phyloP scores from a whole-genome alignment of 2,113 vertebrate species.

The Podocnemis expansa region DNA sequence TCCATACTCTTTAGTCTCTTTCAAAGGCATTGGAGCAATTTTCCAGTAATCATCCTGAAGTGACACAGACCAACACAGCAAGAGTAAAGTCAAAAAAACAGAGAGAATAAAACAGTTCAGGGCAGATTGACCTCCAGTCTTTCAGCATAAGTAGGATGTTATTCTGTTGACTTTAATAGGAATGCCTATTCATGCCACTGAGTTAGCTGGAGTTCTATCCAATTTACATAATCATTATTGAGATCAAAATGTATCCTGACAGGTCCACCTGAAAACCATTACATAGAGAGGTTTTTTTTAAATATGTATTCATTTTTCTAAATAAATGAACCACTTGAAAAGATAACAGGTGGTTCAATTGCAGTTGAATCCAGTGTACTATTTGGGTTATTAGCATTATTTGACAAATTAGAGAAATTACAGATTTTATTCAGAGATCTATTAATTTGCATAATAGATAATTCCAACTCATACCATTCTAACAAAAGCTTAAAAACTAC shows the following conservation, averaged over 20 bases:
- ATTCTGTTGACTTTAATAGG: slow-evolving; percentile 63
- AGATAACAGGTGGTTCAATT: background rate
- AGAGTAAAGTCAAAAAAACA: slow-evolving; percentile 58
- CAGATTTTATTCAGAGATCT: background rate
- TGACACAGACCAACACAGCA: slow-evolving; percentile 6
- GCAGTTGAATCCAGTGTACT: background rate
- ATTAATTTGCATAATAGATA: background rate
- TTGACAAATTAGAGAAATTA: background rate
- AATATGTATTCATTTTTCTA: background rate
- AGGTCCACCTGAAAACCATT: background rate
- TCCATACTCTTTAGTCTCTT: background rate
- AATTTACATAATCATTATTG: background rate
- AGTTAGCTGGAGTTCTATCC: slow-evolving; percentile 19
- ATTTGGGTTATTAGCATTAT: background rate
- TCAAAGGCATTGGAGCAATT: background rate
- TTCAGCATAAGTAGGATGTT: slow-evolving; percentile 55
- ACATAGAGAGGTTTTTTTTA: slow-evolving; percentile 12
- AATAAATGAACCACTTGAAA: slow-evolving; percentile 35
- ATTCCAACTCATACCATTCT: background rate
- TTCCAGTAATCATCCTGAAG: slow-evolving; percentile 16
- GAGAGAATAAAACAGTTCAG: slow-evolving; percentile 58
- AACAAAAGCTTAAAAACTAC: background rate
- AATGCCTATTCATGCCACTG: slow-evolving; percentile 38
- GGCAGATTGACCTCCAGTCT: slow-evolving; percentile 50
- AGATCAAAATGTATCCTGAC: slow-evolving; percentile 9